Evolutionary conservation across 30 jellyfish, hydroid and myxozoan species (phyloP), one percentile per base, ranked within the genome.

Genomic region (Mastigias papua): DNA sequence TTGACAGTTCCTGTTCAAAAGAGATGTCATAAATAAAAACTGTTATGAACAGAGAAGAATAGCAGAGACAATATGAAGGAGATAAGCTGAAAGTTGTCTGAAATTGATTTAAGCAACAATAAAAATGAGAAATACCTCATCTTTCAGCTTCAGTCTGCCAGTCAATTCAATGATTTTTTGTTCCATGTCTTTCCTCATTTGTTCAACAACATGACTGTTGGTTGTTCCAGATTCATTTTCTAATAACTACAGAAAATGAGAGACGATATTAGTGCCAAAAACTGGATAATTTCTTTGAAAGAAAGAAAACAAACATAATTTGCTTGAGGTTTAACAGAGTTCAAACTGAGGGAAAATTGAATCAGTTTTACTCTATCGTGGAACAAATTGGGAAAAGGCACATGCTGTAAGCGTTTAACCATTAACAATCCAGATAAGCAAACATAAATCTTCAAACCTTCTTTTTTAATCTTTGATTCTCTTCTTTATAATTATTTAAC

Each of bases 401-500:
- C n/a, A n/a, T n/a, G n/a, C n/a, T n/a, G n/a, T n/a, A n/a, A n/a
- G n/a, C n/a, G n/a, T n/a, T n/a, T 46, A 46, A 6, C 16, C 60
- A 46, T 16, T 16, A 6, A 16, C 60, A 46, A 46, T 6, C 60
- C 8, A 46, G 17, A 51, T 10, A 16, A 17, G 2, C 16, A 51
- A 51, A 51, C 16, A 8, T 5, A 51, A 51, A 51, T 17, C 23
- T 5, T 10, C 67, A 37, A 46, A 93, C 97, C 96, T 67, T 89
- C 71, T 93, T 93, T 50, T 97, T 75, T 0, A 93, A 91, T 31
- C 91, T 77, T 68, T 80, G 27, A 66, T 93, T 93, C 27, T 93
- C 98, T 76, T 93, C 98, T 79, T 84, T 93, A 73, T 93, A 93
- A 78, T 93, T 88, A 89, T 93, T 89, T 15, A 93, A 51, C 70